Evolutionary conservation across 2,113 vertebrate species (phyloP).

Genomic region (Nothobranchius furzeri): DNA sequence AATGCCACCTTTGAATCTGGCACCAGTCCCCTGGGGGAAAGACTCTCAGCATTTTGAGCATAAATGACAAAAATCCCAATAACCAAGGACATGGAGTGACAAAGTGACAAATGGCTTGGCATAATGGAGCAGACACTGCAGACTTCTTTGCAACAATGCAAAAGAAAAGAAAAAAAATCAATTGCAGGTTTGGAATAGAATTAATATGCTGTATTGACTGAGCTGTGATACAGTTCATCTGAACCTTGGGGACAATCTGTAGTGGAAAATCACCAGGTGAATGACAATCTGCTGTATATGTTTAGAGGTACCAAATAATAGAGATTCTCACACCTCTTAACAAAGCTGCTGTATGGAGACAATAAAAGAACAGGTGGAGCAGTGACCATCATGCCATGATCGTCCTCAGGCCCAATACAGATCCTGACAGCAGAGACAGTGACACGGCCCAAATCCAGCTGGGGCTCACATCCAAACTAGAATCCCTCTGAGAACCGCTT

Average conservation of each 20-base stretch:
- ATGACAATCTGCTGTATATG: not conserved
- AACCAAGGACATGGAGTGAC: slow-evolving; percentile 39
- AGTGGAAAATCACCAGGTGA: slow-evolving; percentile 11
- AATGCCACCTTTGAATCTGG: not conserved
- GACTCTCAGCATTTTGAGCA: slow-evolving; percentile 19
- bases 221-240: slow-evolving; percentile 11
- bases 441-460: slow-evolving; percentile 55
- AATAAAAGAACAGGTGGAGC: slow-evolving; percentile 17
- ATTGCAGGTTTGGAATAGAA: slow-evolving; percentile 52
- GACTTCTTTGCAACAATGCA: slow-evolving; percentile 40
- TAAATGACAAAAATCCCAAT: slow-evolving; percentile 39
- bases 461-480: slow-evolving; percentile 47
- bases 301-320: slow-evolving; percentile 3
- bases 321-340: not conserved
- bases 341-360: slow-evolving; percentile 13
- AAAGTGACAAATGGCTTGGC: slow-evolving; percentile 61
- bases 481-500: slow-evolving; percentile 66
- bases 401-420: slow-evolving; percentile 40
- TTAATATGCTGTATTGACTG: slow-evolving; percentile 55
- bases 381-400: slow-evolving; percentile 14
- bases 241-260: not conserved
- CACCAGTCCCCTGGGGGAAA: not conserved
- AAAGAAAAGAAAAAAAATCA: slow-evolving; percentile 37
- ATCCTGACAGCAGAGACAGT: slow-evolving; percentile 29
- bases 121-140: slow-evolving; percentile 53